Conservation (phyloP, 2,888 invertebrate genomes). For the Bibio marci region DNA sequence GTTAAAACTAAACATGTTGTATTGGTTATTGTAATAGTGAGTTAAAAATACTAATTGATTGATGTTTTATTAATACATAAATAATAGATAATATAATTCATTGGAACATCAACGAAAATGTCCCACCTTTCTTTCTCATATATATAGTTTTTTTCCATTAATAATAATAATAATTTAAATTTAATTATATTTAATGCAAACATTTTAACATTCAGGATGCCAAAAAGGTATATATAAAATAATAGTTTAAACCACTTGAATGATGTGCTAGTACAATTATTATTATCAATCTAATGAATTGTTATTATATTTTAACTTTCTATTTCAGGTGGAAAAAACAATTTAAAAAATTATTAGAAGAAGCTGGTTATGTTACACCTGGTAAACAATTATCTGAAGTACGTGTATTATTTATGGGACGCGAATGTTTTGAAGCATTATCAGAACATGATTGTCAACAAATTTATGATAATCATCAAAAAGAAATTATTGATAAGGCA, state of each 20-base stretch:
- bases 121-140: too few species aligned
- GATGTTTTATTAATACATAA: too few species aligned
- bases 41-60: too few species aligned
- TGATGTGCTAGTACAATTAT: too few species aligned
- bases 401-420: slow-evolving; percentile 77
- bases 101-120: too few species aligned
- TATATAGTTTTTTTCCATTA: too few species aligned
- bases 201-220: slow-evolving; percentile 29
- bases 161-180: too few species aligned
- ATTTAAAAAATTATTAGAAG: slow-evolving; percentile 82
- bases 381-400: slow-evolving; percentile 88
- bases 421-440: slow-evolving; percentile 85
- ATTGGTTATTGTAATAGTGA: too few species aligned
- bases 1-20: too few species aligned
- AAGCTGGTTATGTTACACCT: slow-evolving; percentile 87
- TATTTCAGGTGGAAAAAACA: slow-evolving; percentile 71
- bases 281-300: too few species aligned
- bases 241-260: neutral
- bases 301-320: slow-evolving; percentile 1
- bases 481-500: slow-evolving; percentile 73
- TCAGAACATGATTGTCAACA: slow-evolving; percentile 78
- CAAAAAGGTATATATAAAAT: slow-evolving; percentile 31
- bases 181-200: slow-evolving; percentile 9
- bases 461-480: slow-evolving; percentile 88
- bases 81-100: too few species aligned